These are phyloP conservation scores for Lamellibrachia satsuma DNA, from an alignment of 2,888 invertebrate genomes.

Conservation along the genomic window DNA sequence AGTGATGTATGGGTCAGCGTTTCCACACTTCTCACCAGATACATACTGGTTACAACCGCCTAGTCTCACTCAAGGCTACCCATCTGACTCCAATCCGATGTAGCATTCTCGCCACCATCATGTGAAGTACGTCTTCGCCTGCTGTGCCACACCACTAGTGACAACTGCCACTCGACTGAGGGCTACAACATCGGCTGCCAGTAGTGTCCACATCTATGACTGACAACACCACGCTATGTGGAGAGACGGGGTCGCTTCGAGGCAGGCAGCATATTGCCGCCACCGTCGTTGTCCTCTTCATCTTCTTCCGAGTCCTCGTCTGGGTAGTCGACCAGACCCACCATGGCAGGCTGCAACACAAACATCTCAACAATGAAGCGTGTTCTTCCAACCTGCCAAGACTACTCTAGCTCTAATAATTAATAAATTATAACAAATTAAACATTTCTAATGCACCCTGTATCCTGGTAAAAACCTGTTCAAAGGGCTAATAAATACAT, in stretches of 20 bases:
- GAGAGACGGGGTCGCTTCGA: slow-evolving; percentile 37
- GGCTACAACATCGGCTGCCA: neutral
- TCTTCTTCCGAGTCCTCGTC: slow-evolving; percentile 94
- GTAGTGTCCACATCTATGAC: neutral
- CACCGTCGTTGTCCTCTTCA: slow-evolving; percentile 22
- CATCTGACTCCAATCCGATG: neutral
- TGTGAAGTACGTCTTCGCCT: slow-evolving; percentile 14
- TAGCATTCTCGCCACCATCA: neutral
- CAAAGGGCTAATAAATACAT: no score
- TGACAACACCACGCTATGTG: slow-evolving; percentile 31
- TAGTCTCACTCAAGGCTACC: no score
- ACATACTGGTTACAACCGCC: neutral
- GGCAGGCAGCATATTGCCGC: slow-evolving; percentile 23
- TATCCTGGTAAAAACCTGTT: no score
- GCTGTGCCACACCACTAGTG: neutral
- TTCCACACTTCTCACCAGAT: neutral
- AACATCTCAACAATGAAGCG: neutral
- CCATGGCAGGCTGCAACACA: slow-evolving; percentile 55
- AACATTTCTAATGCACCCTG: no score
- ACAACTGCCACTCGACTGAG: neutral
- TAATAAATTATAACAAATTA: no score
- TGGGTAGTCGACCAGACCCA: slow-evolving; percentile 85
- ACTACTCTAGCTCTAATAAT: no score
- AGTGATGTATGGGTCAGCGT: neutral
- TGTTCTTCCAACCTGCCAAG: neutral